Evolutionary conservation across 2,888 invertebrate genomes (phyloP), one percentile per base, ranked within the genome.

Genomic region (Abscondita cerata): DNA sequence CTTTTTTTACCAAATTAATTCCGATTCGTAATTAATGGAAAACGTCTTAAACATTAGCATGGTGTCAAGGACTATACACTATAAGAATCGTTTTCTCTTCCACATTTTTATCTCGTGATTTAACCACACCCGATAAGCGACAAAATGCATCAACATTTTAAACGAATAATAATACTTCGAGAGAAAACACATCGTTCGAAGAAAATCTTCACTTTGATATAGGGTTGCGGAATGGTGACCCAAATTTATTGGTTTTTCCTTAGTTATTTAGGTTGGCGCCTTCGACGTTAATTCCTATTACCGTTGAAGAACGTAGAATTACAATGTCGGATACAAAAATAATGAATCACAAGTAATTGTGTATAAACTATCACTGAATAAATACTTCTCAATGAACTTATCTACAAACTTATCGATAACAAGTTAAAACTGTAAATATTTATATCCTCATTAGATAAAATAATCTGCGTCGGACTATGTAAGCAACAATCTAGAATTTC

Each of bases 371-470:
- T 53, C 57, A 48, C 46, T 38, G 53, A 52, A 50, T 44, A 53
- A 53, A 62, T 58, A 58, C 50, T 58, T 56, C 25, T 62, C 58
- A 54, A 54, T 58, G 62, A 54, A 58, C 15, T 62, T 58, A 61
- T 61, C 58, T 57, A 53, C 40, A 53, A 38, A 50, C 36, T 56
- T 54, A 62, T 62, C 62, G 62, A 62, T 62, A 58, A 57, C 47
- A 53, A 56, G 46, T 61, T 58, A 58, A 62, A 58, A 62, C 52
- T 19, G 62, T 62, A 62, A 62, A 62, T 62, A 62, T 62, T 62
- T 62, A 58, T 62, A 62, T 62, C 62, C 58, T 62, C 52, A 51
- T 52, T 54, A 58, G 62, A 62, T 62, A 62, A 58, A 57, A 58
- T 54, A 62, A 62, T 62, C 51, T 58, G 25, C 58, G 62, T 41